Conservation (phyloP, 2,113 vertebrate genomes). For the Aspidoscelis tigris region DNA sequence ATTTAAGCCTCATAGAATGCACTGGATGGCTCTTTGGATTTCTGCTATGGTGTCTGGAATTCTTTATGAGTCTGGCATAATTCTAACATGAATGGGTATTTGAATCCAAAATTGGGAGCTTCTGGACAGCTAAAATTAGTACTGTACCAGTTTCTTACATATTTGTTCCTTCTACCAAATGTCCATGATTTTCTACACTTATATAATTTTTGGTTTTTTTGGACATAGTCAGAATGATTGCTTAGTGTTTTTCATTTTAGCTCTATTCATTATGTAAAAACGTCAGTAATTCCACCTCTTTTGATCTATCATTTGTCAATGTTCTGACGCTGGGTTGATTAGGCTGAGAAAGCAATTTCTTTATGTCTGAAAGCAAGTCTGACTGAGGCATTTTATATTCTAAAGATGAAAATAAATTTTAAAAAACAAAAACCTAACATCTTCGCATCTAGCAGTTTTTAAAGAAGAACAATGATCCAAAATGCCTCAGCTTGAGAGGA, state of each 20-base stretch:
- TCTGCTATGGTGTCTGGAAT: neutral
- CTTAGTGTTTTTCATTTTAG: slow-evolving; percentile 46
- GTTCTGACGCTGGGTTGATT: slow-evolving; percentile 55
- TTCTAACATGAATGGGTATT: slow-evolving; percentile 25
- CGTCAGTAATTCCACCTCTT: slow-evolving; percentile 54
- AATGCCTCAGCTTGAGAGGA: slow-evolving; percentile 1
- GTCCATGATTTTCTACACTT: slow-evolving; percentile 36
- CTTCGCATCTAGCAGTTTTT: slow-evolving; percentile 52
- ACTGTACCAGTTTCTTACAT: neutral
- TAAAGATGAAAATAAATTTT: slow-evolving; percentile 28
- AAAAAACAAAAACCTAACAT: slow-evolving; percentile 28
- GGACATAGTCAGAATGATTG: slow-evolving; percentile 36
- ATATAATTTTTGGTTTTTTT: slow-evolving; percentile 31
- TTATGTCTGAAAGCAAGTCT: slow-evolving; percentile 53
- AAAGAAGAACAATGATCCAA: slow-evolving; percentile 1
- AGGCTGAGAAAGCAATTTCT: slow-evolving; percentile 44
- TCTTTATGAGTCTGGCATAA: neutral
- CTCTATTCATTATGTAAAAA: slow-evolving; percentile 59
- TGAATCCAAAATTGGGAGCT: neutral
- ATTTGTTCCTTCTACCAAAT: slow-evolving; percentile 1
- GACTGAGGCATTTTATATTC: slow-evolving; percentile 40
- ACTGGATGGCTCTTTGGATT: neutral
- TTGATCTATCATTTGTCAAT: slow-evolving; percentile 70
- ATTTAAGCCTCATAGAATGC: neutral
- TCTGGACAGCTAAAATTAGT: neutral